These are phyloP conservation scores for Anser cygnoides DNA, from an alignment of 2,113 vertebrate species.

Conservation along the genomic window DNA sequence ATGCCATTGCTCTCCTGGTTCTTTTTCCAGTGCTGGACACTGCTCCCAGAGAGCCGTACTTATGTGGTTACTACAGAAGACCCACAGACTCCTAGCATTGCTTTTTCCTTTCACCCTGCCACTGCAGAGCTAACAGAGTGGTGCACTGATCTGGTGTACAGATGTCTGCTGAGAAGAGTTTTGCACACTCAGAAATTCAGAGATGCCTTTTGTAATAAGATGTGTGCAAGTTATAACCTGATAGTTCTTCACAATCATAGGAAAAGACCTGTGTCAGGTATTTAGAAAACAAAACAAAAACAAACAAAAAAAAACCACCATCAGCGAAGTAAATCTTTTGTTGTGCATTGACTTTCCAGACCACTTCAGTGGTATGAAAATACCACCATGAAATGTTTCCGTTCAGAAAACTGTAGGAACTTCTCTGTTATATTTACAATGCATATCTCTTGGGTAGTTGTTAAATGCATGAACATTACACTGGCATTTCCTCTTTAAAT, in stretches of 20 bases:
- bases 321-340: background rate
- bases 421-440: constrained; percentile 65
- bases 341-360: constrained; percentile 15
- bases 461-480: constrained; percentile 53
- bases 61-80: background rate
- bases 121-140: background rate
- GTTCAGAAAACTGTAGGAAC: constrained; percentile 56
- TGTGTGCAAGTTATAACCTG: constrained; percentile 1
- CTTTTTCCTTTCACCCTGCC: background rate
- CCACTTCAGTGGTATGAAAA: constrained; percentile 48
- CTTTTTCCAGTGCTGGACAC: background rate
- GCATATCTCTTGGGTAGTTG: constrained; percentile 51
- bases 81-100: background rate
- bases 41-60: background rate
- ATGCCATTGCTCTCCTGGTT: background rate
- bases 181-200: background rate
- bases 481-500: constrained; percentile 59
- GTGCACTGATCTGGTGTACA: background rate
- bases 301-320: too few relatives aligned
- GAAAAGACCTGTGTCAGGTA: background rate
- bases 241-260: background rate
- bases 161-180: background rate
- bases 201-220: background rate
- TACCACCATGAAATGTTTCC: constrained; percentile 38
- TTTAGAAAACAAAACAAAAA: background rate